A percentile compares a stretch with the other conserved stretches of the same genome.
Evolutionary conservation across 2,113 vertebrate species (phyloP).

Genomic region (Pycnonotus jocosus): DNA sequence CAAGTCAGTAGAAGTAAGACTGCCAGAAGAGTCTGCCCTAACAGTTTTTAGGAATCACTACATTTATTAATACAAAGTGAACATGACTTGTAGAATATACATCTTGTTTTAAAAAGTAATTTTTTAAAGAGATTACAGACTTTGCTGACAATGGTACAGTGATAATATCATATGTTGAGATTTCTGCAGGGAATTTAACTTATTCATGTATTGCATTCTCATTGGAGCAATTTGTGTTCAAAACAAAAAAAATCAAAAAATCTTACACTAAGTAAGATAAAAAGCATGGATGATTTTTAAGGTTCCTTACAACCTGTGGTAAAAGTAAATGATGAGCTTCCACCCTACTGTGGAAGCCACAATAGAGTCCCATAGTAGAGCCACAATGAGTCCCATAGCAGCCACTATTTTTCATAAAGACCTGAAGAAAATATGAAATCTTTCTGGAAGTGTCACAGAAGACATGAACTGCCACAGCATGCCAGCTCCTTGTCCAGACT

Average conservation of each 20-base stretch:
- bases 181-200: neutral
- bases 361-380: too few species aligned
- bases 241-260: neutral
- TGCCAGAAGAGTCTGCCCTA: neutral
- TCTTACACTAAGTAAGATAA: neutral
- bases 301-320: neutral
- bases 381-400: neutral
- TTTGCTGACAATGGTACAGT: neutral
- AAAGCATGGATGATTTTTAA: neutral
- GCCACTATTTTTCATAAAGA: neutral
- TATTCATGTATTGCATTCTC: neutral
- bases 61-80: neutral
- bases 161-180: neutral
- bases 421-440: neutral
- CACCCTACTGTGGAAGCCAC: too few species aligned
- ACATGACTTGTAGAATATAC: neutral
- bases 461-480: neutral
- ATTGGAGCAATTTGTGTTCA: neutral
- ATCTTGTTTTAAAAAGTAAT: neutral
- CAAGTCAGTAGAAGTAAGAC: neutral
- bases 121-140: neutral
- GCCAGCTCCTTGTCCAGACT: neutral
- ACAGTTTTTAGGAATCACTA: neutral
- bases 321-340: neutral
- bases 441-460: neutral